Base-by-base conservation (phyloP, 2,888 invertebrate species). In the Cylindroiulus punctatus region DNA sequence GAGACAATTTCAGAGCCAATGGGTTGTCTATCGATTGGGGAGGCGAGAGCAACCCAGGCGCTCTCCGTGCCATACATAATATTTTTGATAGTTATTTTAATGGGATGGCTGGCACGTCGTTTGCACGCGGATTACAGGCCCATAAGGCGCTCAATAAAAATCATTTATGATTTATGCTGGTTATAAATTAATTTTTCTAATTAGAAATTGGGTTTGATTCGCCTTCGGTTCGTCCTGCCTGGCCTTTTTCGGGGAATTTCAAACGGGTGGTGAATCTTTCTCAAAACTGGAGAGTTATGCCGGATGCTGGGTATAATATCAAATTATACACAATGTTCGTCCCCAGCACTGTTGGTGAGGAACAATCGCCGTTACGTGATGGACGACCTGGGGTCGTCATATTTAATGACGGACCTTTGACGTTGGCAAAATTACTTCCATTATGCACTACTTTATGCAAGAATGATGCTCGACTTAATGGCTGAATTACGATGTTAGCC, bases 61-160 rank as follows among this genome's bases (percentile, higher is more conserved):
- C 76, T 76, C 76, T 76, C 76, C 76, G 76, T 76, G 76, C 76
- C 76, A 76, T 76, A 76, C 76, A 76, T 76, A 76, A 76, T 76
- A 76, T 76, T 76, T 76, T 76, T 76, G 76, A 76, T 76, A 76
- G 76, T 76, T 76, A 76, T 76, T 76, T 76, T 76, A 76, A 76
- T 76, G 76, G 76, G 76, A 30, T 76, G 76, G 76, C 76, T 76
- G 76, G 76, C 76, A 76, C 76, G 76, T 76, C 76, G 76, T 76
- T 76, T 76, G 76, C 76, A 76, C 76, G 30, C 76, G 76, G 76
- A 76, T 76, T 76, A 76, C 76, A 30, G 76, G 76, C 76, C 76
- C 76, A 76, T 76, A 76, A 76, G 76, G 26, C 76, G 30, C 76
- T 76, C 76, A 30, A 76, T 76, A 76, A 76, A 76, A 76, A 76